These are phyloP conservation scores for Molossus molossus DNA, from an alignment of 2,797 vertebrate genomes.

Conservation along the genomic window DNA sequence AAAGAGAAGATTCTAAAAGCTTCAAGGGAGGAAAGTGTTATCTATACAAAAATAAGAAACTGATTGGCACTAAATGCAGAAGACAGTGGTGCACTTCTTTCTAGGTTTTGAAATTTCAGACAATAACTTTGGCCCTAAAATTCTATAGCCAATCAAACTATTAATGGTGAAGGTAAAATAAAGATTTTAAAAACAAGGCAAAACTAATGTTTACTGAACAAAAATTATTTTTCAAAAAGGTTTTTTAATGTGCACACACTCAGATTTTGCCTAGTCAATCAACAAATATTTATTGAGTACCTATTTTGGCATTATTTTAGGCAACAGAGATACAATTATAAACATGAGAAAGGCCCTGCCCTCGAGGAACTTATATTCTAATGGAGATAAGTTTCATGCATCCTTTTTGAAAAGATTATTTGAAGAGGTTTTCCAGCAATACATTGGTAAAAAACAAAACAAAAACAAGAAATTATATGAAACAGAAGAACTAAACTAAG, in stretches of 20 bases:
- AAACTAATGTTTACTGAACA: neutral
- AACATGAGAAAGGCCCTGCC: neutral
- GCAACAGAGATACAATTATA: neutral
- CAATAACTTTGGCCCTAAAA: conserved; percentile 53
- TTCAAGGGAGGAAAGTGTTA: conserved; percentile 40
- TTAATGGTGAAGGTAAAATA: neutral
- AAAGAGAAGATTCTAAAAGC: conserved; percentile 49
- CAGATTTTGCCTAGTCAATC: neutral
- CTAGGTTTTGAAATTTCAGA: neutral
- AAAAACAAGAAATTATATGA: neutral
- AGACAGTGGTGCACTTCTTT: neutral
- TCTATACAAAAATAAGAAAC: conserved; percentile 30
- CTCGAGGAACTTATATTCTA: neutral
- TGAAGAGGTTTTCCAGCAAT: neutral
- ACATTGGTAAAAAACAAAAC: neutral
- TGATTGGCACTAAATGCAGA: conserved; percentile 12
- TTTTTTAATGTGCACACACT: neutral
- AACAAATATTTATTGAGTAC: neutral
- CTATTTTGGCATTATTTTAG: neutral
- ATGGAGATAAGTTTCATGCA: conserved; percentile 9
- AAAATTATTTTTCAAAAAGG: conserved; percentile 9
- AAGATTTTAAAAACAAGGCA: conserved; percentile 7
- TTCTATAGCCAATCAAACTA: conserved; percentile 21
- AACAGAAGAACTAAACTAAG: conserved; percentile 30
- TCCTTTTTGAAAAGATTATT: conserved; percentile 36